phyloP scores from a whole-genome alignment of 2,797 vertebrate species.

The Masticophis lateralis region DNA sequence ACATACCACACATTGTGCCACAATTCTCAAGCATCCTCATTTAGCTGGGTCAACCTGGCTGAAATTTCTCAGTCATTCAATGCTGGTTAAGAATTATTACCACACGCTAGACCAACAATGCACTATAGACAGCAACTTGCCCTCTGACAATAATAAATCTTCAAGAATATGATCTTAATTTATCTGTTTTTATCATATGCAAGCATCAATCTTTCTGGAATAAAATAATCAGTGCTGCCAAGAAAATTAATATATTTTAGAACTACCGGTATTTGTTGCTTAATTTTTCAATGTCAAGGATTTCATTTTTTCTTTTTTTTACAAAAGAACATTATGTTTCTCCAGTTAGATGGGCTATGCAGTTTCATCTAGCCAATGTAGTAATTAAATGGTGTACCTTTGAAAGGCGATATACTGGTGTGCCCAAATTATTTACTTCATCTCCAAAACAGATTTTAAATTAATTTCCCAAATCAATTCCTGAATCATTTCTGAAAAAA shows the following conservation, averaged over 20 bases:
- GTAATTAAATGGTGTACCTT: slow-evolving; percentile 1
- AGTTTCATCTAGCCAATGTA: not conserved
- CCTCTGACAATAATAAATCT: not conserved
- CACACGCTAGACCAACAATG: not conserved
- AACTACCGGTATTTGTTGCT: slow-evolving; percentile 4
- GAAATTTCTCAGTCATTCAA: not conserved
- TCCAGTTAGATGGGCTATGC: not conserved
- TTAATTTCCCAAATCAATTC: not conserved
- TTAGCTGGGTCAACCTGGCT: not conserved
- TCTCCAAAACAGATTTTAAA: not conserved
- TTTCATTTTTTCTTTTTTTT: not conserved
- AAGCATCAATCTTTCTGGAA: not conserved
- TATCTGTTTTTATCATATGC: not conserved
- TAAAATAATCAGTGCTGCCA: slow-evolving; percentile 14
- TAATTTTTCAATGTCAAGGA: slow-evolving; percentile 14
- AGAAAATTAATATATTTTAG: slow-evolving; percentile 21
- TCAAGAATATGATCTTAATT: not conserved
- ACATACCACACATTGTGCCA: not conserved
- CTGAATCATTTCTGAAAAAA: not conserved
- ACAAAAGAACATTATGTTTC: not conserved
- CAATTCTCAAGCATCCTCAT: not conserved
- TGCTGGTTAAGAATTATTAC: not conserved
- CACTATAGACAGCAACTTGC: not conserved
- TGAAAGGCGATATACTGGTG: not conserved
- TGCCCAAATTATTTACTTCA: not conserved